Conservation (phyloP, 2,113 vertebrate genomes). For the Kobus ellipsiprymnus region DNA sequence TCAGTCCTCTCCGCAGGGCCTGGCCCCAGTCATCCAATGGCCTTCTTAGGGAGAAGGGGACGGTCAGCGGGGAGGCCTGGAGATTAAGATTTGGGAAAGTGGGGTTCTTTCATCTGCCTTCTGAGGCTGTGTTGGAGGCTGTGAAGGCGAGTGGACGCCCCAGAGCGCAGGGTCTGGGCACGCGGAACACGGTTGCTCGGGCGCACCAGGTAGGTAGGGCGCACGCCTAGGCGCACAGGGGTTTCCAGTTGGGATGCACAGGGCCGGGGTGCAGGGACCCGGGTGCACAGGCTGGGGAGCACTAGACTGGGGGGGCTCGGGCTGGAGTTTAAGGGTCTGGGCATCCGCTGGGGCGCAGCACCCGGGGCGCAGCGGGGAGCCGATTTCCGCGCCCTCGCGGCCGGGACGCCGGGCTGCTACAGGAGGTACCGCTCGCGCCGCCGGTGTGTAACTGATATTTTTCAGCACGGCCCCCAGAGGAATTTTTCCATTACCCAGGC, state of each 20-base stretch:
- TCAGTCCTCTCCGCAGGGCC: neutral
- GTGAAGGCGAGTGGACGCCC: neutral
- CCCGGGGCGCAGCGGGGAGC: neutral
- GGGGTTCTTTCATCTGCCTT: neutral
- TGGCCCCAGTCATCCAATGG: neutral
- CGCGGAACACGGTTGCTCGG: accelerated
- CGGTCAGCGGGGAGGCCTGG: neutral
- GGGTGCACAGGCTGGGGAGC: neutral
- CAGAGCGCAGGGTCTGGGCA: neutral
- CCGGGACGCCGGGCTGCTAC: neutral
- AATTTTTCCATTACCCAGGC: slow-evolving; percentile 89
- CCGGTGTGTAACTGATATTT: slow-evolving; percentile 73
- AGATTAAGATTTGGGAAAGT: neutral
- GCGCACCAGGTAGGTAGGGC: neutral
- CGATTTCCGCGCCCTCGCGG: neutral
- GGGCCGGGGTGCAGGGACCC: no score
- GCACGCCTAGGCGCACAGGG: neutral
- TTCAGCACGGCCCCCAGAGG: slow-evolving; percentile 84
- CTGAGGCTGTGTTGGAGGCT: neutral
- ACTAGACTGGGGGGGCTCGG: neutral
- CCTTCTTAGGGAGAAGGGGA: neutral
- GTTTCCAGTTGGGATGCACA: neutral
- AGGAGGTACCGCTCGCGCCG: neutral
- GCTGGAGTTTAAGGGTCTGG: neutral
- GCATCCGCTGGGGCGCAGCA: neutral